Evolutionary conservation across 2,797 vertebrate genomes (phyloP).

Genomic region (Acanthiza pusilla): DNA sequence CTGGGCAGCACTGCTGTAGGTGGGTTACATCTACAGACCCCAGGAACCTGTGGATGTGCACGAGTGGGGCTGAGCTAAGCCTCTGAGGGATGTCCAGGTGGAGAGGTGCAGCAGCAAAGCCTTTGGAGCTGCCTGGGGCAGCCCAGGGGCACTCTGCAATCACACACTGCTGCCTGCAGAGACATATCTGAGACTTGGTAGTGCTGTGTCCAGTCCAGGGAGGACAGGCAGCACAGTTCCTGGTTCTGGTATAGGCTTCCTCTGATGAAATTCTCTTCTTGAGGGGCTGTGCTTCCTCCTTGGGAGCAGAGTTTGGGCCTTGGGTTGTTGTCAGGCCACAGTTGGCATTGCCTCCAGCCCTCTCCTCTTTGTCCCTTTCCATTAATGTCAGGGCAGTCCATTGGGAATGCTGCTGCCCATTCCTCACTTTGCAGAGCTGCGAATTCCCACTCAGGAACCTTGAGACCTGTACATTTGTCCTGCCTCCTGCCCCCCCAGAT

Average conservation of each 20-base stretch:
- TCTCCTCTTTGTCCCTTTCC: neutral
- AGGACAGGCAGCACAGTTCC: neutral
- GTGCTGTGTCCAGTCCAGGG: accelerated
- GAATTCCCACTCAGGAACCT: neutral
- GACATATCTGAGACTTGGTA: neutral
- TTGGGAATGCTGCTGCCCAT: neutral
- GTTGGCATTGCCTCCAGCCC: neutral
- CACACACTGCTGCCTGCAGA: neutral
- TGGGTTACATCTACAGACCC: accelerated
- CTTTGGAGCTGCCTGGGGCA: neutral
- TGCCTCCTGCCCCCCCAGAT: neutral
- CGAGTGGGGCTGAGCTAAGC: neutral
- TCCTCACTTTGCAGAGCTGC: neutral
- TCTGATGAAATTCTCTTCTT: neutral
- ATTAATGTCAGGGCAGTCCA: neutral
- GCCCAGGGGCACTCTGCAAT: neutral
- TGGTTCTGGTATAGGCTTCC: neutral
- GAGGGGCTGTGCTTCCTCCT: neutral
- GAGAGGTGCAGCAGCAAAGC: neutral
- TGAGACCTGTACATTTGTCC: neutral
- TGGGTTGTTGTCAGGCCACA: neutral
- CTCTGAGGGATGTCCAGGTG: neutral
- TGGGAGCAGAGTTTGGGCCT: neutral
- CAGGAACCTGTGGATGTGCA: accelerated
- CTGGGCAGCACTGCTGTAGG: neutral